Base-by-base conservation (phyloP, 2,888 invertebrate genomes). In the Tetramorium bicarinatum region DNA sequence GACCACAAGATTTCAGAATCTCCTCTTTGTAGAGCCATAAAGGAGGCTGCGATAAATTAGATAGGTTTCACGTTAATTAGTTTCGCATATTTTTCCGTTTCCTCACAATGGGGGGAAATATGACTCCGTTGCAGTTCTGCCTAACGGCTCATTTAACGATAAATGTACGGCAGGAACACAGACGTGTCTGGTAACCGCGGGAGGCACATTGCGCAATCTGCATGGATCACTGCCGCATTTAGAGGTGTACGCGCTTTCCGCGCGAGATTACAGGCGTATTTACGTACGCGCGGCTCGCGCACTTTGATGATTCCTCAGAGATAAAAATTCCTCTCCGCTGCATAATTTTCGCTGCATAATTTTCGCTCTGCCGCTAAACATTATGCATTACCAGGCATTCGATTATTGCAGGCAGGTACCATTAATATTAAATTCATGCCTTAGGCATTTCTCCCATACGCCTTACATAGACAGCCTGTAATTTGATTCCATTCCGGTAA, bases 161-260 rank as follows among this genome's bases (percentile, higher is more conserved):
- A 59, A 79, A 71, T 13, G 29, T 44, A 49, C 13, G 25, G 34
- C 29, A 9, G 59, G 18, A 71, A 38, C 71, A 71, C 13, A 29
- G 44, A 34, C 21, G 69, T 47, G 47, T 59, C 59, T 79, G 18
- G 71, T 47, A 79, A 77, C 77, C 54, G 52, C 76, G 29, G 47
- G 61, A 69, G 74, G 59, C 47, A 44, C 69, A 67, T 77, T 83
- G 61, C 77, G 54, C 62, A 83, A 80, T 61, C 21, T 38, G 62
- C 61, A 66, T 61, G 66, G 67, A 87, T 89, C 88, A 87, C 54
- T 85, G 88, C 86, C 80, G 86, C 80, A 80, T 88, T 90, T 87
- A 83, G 88, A 87, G 74, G 82, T 76, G 77, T 62, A 21, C 69
- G 62, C 77, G 61, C 54, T 49, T 67, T 49, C 77, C 29, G 67